Percentiles rank a stretch among this genome's conserved stretches.
Evolutionary conservation across 1,140 invertebrate species (phyloP).

Genomic region (Procambarus clarkii): DNA sequence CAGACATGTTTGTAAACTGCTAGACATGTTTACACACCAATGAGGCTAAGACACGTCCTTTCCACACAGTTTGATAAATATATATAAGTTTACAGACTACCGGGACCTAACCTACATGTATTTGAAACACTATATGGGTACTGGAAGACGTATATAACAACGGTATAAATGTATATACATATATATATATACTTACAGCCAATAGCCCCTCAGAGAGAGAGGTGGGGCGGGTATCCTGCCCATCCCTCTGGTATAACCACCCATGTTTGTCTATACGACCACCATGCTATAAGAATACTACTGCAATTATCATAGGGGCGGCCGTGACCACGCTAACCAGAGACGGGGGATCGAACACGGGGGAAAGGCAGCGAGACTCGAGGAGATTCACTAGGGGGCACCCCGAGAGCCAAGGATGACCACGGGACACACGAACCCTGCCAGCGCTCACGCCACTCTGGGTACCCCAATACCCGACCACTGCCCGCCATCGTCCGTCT

Average conservation of each 20-base stretch:
- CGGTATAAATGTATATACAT: background rate
- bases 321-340: background rate
- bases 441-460: conserved; percentile 1
- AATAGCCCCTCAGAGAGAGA: background rate
- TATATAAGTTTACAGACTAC: no score
- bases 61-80: no score
- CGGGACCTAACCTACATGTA: no score
- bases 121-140: no score
- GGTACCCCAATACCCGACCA: background rate
- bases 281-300: background rate
- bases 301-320: background rate
- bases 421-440: background rate
- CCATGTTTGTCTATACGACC: background rate
- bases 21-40: no score
- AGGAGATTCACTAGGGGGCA: background rate
- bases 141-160: no score
- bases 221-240: background rate
- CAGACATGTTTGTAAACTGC: no score
- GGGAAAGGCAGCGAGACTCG: background rate
- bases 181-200: background rate
- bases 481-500: background rate
- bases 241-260: background rate
- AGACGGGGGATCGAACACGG: background rate
- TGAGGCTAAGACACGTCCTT: no score
- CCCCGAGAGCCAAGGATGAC: background rate